Evolutionary conservation across 2,888 invertebrate species (phyloP).

Genomic region (Brachyopa scutellaris): DNA sequence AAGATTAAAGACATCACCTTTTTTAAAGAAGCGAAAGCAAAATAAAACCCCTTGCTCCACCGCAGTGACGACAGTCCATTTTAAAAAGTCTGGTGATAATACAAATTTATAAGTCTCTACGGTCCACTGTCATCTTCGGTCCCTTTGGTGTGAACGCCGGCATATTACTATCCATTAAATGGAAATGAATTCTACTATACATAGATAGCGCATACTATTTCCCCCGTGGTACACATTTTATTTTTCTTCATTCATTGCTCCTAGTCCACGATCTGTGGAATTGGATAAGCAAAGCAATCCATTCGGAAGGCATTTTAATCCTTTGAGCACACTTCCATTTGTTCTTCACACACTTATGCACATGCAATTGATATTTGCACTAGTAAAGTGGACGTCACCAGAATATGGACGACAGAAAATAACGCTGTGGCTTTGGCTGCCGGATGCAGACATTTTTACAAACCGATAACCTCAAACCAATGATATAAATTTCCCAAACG

Average conservation of each 20-base stretch:
- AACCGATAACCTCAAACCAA: slow-evolving; percentile 65
- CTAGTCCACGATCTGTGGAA: slow-evolving; percentile 51
- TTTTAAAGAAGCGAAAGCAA: too few species aligned
- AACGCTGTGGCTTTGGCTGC: slow-evolving; percentile 28
- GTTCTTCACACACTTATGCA: slow-evolving; percentile 46
- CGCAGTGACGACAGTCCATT: slow-evolving; percentile 3
- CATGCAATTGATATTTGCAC: slow-evolving; percentile 67
- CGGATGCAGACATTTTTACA: slow-evolving; percentile 63
- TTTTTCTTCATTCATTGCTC: background rate
- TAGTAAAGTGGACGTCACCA: slow-evolving; percentile 9
- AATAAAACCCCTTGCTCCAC: background rate
- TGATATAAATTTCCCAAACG: slow-evolving; percentile 61
- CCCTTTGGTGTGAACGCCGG: background rate
- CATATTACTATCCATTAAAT: slow-evolving; percentile 50
- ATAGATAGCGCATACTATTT: slow-evolving; percentile 25
- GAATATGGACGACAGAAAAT: slow-evolving; percentile 16
- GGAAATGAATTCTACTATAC: slow-evolving; percentile 61
- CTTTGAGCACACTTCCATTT: slow-evolving; percentile 55
- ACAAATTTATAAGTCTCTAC: slow-evolving; percentile 35
- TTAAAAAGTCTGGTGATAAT: slow-evolving; percentile 11
- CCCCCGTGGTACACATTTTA: slow-evolving; percentile 40
- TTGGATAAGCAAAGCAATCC: slow-evolving; percentile 65
- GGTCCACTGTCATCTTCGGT: slow-evolving; percentile 29
- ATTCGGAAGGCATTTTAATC: slow-evolving; percentile 62
- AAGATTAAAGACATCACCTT: too few species aligned